Conservation (phyloP, 2,113 vertebrate species). For the Myrmecophaga tridactyla region DNA sequence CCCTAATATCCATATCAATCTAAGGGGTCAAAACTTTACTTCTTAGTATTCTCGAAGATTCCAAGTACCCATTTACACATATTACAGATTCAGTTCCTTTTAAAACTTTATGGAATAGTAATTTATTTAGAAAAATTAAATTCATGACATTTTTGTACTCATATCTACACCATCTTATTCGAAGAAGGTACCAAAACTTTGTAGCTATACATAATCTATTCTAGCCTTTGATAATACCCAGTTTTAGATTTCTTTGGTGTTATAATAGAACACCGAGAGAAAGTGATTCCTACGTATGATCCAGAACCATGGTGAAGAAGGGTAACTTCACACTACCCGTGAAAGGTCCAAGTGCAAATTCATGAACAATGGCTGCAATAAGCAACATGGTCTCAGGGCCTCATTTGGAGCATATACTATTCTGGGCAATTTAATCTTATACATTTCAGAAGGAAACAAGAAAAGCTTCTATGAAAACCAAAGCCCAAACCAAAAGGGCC, state of each 20-base stretch:
- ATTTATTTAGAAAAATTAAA: constrained; percentile 22
- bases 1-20: neutral
- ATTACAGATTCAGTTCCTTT: neutral
- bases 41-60: neutral
- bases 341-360: neutral
- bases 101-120: neutral
- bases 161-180: neutral
- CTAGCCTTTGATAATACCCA: neutral
- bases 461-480: neutral
- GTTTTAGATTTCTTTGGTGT: neutral
- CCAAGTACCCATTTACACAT: neutral
- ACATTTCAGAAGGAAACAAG: neutral
- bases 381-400: neutral
- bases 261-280: neutral
- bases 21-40: neutral
- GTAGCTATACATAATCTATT: neutral
- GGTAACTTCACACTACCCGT: neutral
- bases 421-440: neutral
- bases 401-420: neutral
- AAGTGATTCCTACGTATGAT: neutral
- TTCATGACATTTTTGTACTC: neutral
- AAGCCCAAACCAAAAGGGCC: neutral
- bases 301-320: neutral
- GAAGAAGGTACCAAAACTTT: neutral
- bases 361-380: neutral